These are phyloP conservation scores for Axis porcinus DNA, from an alignment of 2,113 vertebrate genomes.

Conservation along the genomic window DNA sequence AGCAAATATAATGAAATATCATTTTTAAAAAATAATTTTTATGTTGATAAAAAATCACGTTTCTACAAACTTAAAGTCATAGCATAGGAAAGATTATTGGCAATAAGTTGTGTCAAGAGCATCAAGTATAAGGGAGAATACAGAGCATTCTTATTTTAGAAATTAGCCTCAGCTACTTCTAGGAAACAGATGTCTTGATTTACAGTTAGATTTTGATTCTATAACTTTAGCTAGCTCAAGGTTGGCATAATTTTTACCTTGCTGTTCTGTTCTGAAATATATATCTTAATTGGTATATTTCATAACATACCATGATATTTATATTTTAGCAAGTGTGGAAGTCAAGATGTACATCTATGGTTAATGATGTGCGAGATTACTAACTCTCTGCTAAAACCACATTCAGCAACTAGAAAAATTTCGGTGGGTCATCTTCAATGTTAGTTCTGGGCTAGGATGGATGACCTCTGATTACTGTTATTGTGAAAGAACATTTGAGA, in stretches of 20 bases:
- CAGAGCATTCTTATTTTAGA: background rate
- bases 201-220: background rate
- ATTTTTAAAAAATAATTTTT: background rate
- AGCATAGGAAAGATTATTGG: background rate
- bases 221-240: background rate
- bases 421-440: background rate
- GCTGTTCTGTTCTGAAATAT: background rate
- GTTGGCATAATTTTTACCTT: background rate
- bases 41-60: background rate
- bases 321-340: background rate
- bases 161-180: background rate
- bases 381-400: background rate
- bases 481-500: background rate
- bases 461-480: background rate
- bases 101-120: background rate
- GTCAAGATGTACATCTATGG: background rate
- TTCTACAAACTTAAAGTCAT: background rate
- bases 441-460: background rate
- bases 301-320: background rate
- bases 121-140: background rate
- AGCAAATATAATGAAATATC: background rate
- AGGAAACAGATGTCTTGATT: background rate
- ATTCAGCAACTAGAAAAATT: background rate
- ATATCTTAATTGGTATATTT: background rate
- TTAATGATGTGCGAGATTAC: background rate